Conservation (phyloP, 2,888 invertebrate species). For the Tromatobia lineatoria region DNA sequence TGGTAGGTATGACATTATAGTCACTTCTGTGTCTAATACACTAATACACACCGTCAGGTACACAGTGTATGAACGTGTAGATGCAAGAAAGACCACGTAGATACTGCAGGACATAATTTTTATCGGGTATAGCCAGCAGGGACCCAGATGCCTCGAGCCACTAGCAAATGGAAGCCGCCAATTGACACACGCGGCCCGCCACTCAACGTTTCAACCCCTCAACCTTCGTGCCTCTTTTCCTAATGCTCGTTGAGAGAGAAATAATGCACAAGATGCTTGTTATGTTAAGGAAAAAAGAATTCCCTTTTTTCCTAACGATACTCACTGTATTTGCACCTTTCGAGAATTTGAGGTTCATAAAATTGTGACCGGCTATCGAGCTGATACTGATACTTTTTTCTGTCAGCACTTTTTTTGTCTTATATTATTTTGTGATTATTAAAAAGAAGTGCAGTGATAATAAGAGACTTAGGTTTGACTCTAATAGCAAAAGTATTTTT, state of each 20-base stretch:
- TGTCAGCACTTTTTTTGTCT: not conserved
- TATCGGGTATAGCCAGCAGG: constrained; percentile 74
- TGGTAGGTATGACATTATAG: constrained; percentile 43
- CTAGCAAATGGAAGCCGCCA: constrained; percentile 80
- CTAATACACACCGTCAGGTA: constrained; percentile 32
- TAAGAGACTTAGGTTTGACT: too few relatives aligned
- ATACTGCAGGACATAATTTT: constrained; percentile 77
- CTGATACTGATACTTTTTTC: not conserved
- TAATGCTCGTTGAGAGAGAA: constrained; percentile 38
- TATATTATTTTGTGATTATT: not conserved
- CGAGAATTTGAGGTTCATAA: too few relatives aligned
- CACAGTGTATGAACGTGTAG: not conserved
- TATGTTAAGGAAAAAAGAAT: not conserved
- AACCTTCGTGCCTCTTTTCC: constrained; percentile 4
- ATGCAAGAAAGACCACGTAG: constrained; percentile 47
- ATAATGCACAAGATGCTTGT: constrained; percentile 63
- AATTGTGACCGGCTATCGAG: not conserved
- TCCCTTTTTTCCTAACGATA: not conserved
- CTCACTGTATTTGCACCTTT: not conserved
- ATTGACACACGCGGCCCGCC: constrained; percentile 78
- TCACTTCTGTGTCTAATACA: constrained; percentile 49
- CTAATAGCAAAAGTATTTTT: too few relatives aligned
- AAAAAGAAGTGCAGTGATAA: not conserved
- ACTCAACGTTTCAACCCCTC: constrained; percentile 60
- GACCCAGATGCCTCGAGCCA: constrained; percentile 79